Evolutionary conservation across 2,888 invertebrate species (phyloP), one percentile per base, ranked within the genome.

Genomic region (Chalcis sispes): DNA sequence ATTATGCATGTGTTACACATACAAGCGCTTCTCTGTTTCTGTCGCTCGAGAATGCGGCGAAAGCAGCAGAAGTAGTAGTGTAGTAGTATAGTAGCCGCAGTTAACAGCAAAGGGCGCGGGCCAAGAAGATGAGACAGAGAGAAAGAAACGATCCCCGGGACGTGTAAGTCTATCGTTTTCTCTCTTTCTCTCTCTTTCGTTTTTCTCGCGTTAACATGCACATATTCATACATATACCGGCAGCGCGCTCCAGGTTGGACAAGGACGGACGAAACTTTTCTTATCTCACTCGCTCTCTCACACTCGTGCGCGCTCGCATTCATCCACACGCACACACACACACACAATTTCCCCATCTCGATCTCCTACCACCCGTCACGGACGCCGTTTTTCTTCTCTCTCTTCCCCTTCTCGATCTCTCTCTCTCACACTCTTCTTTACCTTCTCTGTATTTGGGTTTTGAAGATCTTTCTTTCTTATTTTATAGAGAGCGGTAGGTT

Each of bases 21-120:
- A n/a, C n/a, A n/a, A n/a, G n/a, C n/a, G n/a, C 3, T 27, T 48
- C 48, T 65, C 52, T 36, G 27, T n/a, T 20, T 52, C 13, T 54
- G 1, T 54, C 7, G 2, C 25, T 23, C 18, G 72, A 72, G 73
- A 73, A 61, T 62, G 66, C 77, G 65, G 54, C 48, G 48, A 40
- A 58, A 42, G 62, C 61, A 54, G 59, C 64, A 46, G 64, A 29
- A 7, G 65, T 52, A 27, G 74, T 50, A 48, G 15, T 40, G 54
- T n/a, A 46, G 67, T 32, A 15, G 65, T n/a, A n/a, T n/a, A n/a
- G n/a, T n/a, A n/a, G n/a, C n/a, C n/a, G n/a, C n/a, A n/a, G n/a
- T n/a, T n/a, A n/a, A n/a, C 67, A 42, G 67, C 58, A 48, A 65
- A 56, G 77, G 73, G 58, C 72, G 62, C 64, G 74, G 65, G 40